Evolutionary conservation across 1,140 invertebrate species (phyloP), one percentile per base, ranked within the genome.

Genomic region (Neodiprion lecontei): DNA sequence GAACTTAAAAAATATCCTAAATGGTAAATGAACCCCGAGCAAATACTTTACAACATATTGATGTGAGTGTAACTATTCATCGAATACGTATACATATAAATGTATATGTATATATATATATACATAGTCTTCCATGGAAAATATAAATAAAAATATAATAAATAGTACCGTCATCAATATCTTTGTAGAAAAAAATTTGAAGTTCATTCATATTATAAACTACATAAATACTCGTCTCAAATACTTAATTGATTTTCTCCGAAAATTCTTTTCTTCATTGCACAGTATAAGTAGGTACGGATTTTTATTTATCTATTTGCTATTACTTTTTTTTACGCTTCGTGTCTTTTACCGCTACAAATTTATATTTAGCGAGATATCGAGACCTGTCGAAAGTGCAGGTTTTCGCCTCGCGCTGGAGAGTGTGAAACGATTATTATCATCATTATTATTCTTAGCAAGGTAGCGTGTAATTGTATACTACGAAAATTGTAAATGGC

Each of bases 401-500:
- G 40, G 11, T 65, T 65, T 14, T 40, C 28, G n/a, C 9, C 67
- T 11, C 9, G n/a, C 53, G 4, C 11, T 61, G 9, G 53, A 61
- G 67, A 7, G 67, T 69, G 67, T 69, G 17, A 21, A 47, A 47
- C 67, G 11, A 69, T 69, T 21, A 21, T 47, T 47, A 69, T 23
- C 11, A 69, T 69, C n/a, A 7, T 11, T 69, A 21, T 21, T 69
- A 12, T 12, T 40, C 28, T 40, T 40, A 40, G 28, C 28, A 40
- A 40, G 67, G 67, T 23, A 23, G 11, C 67, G 67, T 14, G 14
- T 12, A 21, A 11, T 21, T 23, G 4, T 11, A 47, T 69, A 47
- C 21, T 69, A 21, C 21, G n/a, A 61, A 61, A 61, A 14, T 71
- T 71, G 53, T 74, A 75, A 77, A 77, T 80, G 79, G 80, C 75